Evolutionary conservation across 2,888 invertebrate genomes (phyloP).

Genomic region (Philonicus albiceps): DNA sequence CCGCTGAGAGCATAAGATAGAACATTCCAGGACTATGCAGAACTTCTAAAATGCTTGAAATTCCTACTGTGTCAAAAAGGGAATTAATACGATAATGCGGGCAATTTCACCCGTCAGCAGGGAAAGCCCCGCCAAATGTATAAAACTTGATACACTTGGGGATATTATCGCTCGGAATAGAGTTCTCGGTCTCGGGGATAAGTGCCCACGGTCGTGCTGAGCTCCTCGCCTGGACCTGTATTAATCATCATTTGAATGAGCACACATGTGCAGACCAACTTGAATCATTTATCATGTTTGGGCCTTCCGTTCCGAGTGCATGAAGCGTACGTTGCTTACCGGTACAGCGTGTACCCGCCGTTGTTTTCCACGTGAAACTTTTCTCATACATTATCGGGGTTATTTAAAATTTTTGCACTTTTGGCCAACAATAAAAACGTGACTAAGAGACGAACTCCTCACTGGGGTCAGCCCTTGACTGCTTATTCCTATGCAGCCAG

Average conservation of each 20-base stretch:
- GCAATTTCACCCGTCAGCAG: neutral
- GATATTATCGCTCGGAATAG: constrained; percentile 3
- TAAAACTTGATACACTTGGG: constrained; percentile 11
- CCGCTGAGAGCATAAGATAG: neutral
- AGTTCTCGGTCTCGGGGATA: neutral
- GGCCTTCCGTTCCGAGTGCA: constrained; percentile 17
- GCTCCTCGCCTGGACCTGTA: neutral
- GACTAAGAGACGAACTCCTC: neutral
- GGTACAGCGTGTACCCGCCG: too few relatives aligned
- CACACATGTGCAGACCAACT: constrained; percentile 32
- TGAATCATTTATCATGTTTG: constrained; percentile 34
- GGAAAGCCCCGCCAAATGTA: neutral
- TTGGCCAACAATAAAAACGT: constrained; percentile 15
- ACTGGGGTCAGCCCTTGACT: neutral
- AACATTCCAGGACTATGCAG: neutral
- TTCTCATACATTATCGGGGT: constrained; percentile 15
- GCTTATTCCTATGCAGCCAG: neutral
- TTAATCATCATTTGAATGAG: constrained; percentile 33
- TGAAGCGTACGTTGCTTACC: neutral
- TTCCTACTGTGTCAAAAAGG: constrained; percentile 5
- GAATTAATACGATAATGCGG: neutral
- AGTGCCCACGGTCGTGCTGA: neutral
- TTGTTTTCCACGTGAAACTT: constrained; percentile 13
- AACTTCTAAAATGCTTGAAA: constrained; percentile 16
- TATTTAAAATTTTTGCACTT: constrained; percentile 30